Conservation (phyloP, 2,888 invertebrate species). For the Oxyteleia sp. region DNA sequence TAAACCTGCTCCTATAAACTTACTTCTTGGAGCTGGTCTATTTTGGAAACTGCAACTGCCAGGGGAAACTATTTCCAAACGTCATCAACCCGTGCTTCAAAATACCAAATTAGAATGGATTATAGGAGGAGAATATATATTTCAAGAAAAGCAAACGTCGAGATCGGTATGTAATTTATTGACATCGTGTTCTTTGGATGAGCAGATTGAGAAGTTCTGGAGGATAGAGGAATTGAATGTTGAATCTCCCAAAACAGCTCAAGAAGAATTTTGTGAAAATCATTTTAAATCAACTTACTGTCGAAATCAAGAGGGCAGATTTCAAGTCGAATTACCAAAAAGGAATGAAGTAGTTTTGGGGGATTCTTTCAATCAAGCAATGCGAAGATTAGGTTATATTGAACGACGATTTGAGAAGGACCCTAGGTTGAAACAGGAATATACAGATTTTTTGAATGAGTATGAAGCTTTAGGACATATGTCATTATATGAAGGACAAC, state of each 20-base stretch:
- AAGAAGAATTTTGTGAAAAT: no score
- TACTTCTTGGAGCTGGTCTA: neutral
- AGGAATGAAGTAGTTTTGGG: no score
- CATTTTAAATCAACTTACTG: no score
- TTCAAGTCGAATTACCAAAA: no score
- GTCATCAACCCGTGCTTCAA: neutral
- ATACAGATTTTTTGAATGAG: no score
- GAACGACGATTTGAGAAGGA: no score
- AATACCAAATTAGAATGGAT: conserved; percentile 7
- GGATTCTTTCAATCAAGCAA: no score
- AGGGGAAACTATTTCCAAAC: conserved; percentile 1
- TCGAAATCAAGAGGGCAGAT: no score
- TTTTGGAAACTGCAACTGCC: conserved; percentile 5
- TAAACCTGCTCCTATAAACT: conserved; percentile 8
- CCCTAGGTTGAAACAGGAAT: no score
- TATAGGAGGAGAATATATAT: neutral
- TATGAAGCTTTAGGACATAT: no score
- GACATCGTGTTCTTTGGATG: conserved; percentile 35
- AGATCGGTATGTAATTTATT: conserved; percentile 2
- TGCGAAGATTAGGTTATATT: no score
- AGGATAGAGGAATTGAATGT: neutral
- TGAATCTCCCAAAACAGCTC: neutral
- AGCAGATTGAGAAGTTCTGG: conserved; percentile 1
- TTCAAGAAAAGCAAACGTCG: neutral
- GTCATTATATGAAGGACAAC: no score